phyloP scores from a whole-genome alignment of 2,888 invertebrate species.

The Trilocha varians region DNA sequence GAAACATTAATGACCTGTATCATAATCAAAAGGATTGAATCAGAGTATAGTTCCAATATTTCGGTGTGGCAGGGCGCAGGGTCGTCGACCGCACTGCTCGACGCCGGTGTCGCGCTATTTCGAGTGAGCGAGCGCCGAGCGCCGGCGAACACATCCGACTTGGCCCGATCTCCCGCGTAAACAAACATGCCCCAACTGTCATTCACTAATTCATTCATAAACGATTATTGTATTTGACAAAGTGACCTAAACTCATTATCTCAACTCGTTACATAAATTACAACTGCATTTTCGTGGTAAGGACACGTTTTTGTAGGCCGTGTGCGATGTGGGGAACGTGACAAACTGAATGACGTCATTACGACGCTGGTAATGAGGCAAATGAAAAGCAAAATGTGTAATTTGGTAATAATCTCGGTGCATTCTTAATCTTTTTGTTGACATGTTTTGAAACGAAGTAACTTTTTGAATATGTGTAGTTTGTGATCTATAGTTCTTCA shows the following conservation, averaged over 20 bases:
- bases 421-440: no score
- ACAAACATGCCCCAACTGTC: slow-evolving; percentile 70
- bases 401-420: no score
- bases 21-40: slow-evolving; percentile 48
- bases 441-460: no score
- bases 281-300: background rate
- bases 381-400: background rate
- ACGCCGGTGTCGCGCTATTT: slow-evolving; percentile 65
- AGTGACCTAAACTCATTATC: slow-evolving; percentile 46
- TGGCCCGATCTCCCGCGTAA: slow-evolving; percentile 55
- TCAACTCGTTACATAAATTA: slow-evolving; percentile 11
- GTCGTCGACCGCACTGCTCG: slow-evolving; percentile 65
- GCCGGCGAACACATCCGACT: slow-evolving; percentile 46
- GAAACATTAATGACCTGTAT: slow-evolving; percentile 30
- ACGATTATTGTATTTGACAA: slow-evolving; percentile 60
- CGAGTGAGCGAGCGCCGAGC: slow-evolving; percentile 56
- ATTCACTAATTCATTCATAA: slow-evolving; percentile 72
- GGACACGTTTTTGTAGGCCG: background rate
- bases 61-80: slow-evolving; percentile 61
- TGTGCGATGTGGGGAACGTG: background rate
- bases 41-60: slow-evolving; percentile 59
- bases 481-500: no score
- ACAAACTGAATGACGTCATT: background rate
- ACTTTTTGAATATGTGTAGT: no score
- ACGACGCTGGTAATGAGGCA: background rate